Base-by-base conservation (phyloP, 2,888 invertebrate genomes). In the Abscondita cerata region DNA sequence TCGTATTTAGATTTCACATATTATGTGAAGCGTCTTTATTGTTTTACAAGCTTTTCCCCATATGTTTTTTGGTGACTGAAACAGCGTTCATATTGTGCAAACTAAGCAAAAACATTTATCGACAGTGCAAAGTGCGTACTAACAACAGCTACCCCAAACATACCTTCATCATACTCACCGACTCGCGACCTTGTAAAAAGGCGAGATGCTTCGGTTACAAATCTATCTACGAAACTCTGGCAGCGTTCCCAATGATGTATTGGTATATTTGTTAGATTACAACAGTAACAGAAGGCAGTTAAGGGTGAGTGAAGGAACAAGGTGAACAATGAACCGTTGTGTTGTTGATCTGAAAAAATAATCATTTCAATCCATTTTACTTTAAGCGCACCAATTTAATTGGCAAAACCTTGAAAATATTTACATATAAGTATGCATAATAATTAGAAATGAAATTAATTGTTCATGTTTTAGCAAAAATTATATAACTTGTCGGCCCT, bases 301-400 rank as follows among this genome's bases (percentile, higher is more conserved):
- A 97, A 84, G 44, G 98, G 97, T 75, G 93, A 92, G 83, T 97
- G 96, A 72, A 98, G 89, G 85, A 98, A 98, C 78, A 97, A 84
- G 19, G 97, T 97, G 83, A 98, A 96, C 70, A 98, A 84, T 75
- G 92, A 95, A 64, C 97, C 98, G 75, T 94, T 91, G 84, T 89
- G 89, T 75, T 90, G 90, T 72, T 90, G 88, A 81, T 92, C 93
- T 85, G 15, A 36, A 55, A 55, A n/a, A n/a, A n/a, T n/a, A n/a
- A n/a, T n/a, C n/a, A n/a, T n/a, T n/a, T n/a, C n/a, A n/a, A n/a
- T n/a, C n/a, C n/a, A n/a, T n/a, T n/a, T n/a, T n/a, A n/a, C n/a
- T n/a, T n/a, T n/a, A n/a, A n/a, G n/a, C n/a, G n/a, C n/a, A n/a
- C n/a, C n/a, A n/a, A n/a, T n/a, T n/a, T n/a, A n/a, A n/a, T n/a